phyloP scores from a whole-genome alignment of 2,797 vertebrate genomes.

The Thalassophryne amazonica region DNA sequence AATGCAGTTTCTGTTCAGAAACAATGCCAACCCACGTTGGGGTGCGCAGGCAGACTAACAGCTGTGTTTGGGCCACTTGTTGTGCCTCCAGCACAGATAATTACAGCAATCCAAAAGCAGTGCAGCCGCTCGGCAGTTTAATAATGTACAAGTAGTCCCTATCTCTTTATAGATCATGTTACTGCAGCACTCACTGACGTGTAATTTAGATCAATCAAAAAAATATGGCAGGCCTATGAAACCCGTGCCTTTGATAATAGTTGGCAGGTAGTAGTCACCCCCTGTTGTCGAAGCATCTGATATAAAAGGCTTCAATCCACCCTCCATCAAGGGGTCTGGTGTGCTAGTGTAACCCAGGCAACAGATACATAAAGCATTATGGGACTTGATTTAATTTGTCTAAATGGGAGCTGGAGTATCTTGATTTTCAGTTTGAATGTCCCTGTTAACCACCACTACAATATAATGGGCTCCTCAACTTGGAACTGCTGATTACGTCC shows the following conservation, averaged over 20 bases:
- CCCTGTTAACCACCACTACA: conserved; percentile 84
- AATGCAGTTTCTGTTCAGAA: conserved; percentile 78
- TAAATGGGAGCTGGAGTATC: conserved; percentile 79
- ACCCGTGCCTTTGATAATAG: conserved; percentile 78
- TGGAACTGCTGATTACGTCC: conserved; percentile 62
- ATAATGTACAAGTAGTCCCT: conserved; percentile 82
- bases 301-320: conserved; percentile 75
- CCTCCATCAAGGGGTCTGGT: conserved; percentile 73
- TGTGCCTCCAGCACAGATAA: conserved; percentile 81
- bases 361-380: conserved; percentile 75
- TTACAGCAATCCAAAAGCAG: conserved; percentile 83
- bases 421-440: conserved; percentile 81
- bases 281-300: conserved; percentile 72
- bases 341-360: conserved; percentile 75
- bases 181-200: conserved; percentile 76
- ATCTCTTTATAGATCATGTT: conserved; percentile 82
- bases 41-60: conserved; percentile 75
- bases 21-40: conserved; percentile 68
- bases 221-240: conserved; percentile 78
- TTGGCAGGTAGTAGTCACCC: conserved; percentile 79
- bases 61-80: conserved; percentile 85
- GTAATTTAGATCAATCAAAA: conserved; percentile 85
- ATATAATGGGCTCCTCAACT: conserved; percentile 79
- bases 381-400: conserved; percentile 83
- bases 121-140: conserved; percentile 80